Conservation (phyloP, 2,113 vertebrate genomes). For the Xenus cinereus region DNA sequence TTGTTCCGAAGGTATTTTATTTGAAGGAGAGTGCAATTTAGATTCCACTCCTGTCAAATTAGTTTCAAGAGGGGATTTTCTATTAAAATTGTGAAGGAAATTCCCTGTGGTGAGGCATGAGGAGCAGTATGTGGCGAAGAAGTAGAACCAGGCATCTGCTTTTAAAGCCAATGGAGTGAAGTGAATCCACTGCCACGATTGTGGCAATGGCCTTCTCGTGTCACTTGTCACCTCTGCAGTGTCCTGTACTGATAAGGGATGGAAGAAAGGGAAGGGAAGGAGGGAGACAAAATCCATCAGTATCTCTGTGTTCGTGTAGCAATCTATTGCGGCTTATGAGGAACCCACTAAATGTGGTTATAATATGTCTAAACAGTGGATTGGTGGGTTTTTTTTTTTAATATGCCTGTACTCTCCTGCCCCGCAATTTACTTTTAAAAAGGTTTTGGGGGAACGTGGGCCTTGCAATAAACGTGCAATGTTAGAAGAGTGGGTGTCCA, state of each 20-base stretch:
- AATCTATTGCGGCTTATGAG: background rate
- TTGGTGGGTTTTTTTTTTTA: background rate
- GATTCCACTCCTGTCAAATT: background rate
- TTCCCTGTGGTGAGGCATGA: background rate
- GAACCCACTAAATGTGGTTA: background rate
- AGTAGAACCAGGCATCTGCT: background rate
- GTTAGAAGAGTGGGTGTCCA: background rate
- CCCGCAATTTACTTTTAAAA: background rate
- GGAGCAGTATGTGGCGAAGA: background rate
- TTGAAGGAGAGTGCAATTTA: background rate
- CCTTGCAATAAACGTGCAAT: background rate
- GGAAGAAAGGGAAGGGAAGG: background rate
- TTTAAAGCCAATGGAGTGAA: background rate
- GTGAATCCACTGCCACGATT: fast-evolving
- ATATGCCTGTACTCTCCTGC: background rate
- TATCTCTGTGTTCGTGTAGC: fast-evolving
- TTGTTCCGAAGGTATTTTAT: background rate
- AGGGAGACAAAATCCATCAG: background rate
- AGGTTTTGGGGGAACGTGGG: fast-evolving
- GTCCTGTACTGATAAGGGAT: background rate
- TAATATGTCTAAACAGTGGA: background rate
- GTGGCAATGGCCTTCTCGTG: background rate
- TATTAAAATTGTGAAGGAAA: background rate
- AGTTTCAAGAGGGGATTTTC: background rate
- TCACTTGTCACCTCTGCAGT: background rate